A percentile compares a stretch with the other conserved stretches of the same genome.
Evolutionary conservation across 1,140 invertebrate genomes (phyloP).

Genomic region (Brachionus paranguensis): DNA sequence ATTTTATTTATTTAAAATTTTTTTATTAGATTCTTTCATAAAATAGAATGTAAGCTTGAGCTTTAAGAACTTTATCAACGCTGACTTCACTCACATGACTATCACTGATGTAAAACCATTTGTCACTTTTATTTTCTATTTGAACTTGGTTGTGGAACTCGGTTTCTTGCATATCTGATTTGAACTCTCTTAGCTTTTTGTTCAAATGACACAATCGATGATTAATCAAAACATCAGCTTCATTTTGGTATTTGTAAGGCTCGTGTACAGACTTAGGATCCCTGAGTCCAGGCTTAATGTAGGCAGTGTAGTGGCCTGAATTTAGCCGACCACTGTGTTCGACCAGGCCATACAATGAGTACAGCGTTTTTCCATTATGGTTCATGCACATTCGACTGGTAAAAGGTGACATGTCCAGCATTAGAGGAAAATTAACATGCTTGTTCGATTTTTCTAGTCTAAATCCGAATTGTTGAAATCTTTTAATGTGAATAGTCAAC

Average conservation of each 20-base stretch:
- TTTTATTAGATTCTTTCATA: conserved; percentile 65
- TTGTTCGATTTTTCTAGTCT: conserved; percentile 72
- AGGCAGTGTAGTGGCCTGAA: conserved; percentile 92
- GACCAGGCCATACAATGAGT: conserved; percentile 86
- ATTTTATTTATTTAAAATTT: background rate
- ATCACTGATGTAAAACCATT: conserved; percentile 90
- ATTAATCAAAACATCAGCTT: conserved; percentile 44
- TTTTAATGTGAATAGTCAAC: conserved; percentile 86
- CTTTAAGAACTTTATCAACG: conserved; percentile 71
- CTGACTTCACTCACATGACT: conserved; percentile 70
- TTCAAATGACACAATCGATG: conserved; percentile 42
- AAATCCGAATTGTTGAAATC: conserved; percentile 61
- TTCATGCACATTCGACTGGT: conserved; percentile 70
- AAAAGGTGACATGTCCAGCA: conserved; percentile 81
- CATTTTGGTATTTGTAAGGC: conserved; percentile 45
- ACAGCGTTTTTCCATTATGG: conserved; percentile 62
- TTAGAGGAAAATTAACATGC: conserved; percentile 76
- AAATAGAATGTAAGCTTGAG: conserved; percentile 92
- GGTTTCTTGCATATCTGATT: conserved; percentile 38
- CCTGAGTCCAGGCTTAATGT: conserved; percentile 59
- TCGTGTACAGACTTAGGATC: conserved; percentile 48
- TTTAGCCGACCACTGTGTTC: conserved; percentile 82
- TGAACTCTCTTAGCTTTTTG: conserved; percentile 42
- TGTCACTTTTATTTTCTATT: conserved; percentile 57
- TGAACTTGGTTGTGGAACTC: background rate